These are phyloP conservation scores for Galaxea fascicularis DNA, from an alignment of 92 coral and sea anemone species.

Conservation along the genomic window DNA sequence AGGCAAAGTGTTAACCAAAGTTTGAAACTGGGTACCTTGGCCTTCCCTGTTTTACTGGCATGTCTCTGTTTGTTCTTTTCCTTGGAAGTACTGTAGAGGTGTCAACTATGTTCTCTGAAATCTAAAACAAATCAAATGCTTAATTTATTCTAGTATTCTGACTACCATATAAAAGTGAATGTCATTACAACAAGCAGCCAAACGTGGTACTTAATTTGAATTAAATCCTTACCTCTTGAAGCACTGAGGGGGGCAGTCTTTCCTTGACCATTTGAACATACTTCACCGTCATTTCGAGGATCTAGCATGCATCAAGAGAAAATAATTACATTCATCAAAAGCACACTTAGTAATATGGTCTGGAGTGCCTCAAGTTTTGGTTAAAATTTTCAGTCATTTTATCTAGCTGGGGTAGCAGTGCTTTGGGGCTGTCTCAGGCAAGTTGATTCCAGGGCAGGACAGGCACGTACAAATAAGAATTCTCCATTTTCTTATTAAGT, in stretches of 20 bases:
- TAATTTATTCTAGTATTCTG: no score
- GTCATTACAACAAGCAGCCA: no score
- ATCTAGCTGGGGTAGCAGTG: not conserved
- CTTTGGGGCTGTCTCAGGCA: not conserved
- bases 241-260: slow-evolving; percentile 69
- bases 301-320: slow-evolving; percentile 38
- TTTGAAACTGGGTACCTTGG: slow-evolving; percentile 47
- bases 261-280: slow-evolving; percentile 79
- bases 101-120: slow-evolving; percentile 66
- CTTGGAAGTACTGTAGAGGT: slow-evolving; percentile 46
- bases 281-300: slow-evolving; percentile 93
- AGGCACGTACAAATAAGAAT: not conserved
- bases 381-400: not conserved
- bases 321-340: not conserved
- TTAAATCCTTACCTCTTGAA: slow-evolving; percentile 73
- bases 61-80: slow-evolving; percentile 65
- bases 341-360: not conserved
- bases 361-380: not conserved
- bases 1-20: no score
- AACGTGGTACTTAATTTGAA: not conserved
- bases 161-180: no score
- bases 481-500: not conserved
- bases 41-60: slow-evolving; percentile 54
- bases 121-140: slow-evolving; percentile 31
- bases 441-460: not conserved